Evolutionary conservation across 2,888 invertebrate species (phyloP).

Genomic region (Ecdyonurus torrentis): DNA sequence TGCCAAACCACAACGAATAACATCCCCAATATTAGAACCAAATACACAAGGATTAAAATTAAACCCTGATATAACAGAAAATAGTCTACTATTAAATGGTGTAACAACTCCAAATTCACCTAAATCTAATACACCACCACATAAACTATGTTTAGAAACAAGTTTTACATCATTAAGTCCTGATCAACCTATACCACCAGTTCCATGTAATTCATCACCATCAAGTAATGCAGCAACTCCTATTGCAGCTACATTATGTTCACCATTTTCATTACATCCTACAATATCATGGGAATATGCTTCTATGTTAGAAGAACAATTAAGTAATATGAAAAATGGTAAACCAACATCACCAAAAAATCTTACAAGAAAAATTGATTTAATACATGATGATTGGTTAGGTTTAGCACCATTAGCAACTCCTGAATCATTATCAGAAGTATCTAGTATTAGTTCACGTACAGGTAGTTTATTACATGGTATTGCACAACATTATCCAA

Average conservation of each 20-base stretch:
- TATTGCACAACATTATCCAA: constrained; percentile 9
- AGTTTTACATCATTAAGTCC: constrained; percentile 47
- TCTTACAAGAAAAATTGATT: constrained; percentile 26
- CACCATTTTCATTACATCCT: constrained; percentile 14
- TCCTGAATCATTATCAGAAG: constrained; percentile 64
- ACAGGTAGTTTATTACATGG: constrained; percentile 30
- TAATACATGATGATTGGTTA: constrained; percentile 45
- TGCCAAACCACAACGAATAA: constrained; percentile 49
- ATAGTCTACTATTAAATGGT: constrained; percentile 2
- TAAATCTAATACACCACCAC: constrained; percentile 26
- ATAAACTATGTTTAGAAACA: constrained; percentile 50
- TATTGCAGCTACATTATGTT: constrained; percentile 9
- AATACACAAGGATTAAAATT: neutral
- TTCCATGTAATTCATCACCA: constrained; percentile 13
- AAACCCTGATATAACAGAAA: constrained; percentile 3
- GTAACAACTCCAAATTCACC: constrained; percentile 7
- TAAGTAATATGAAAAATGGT: neutral
- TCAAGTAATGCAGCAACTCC: constrained; percentile 6
- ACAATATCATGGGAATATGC: constrained; percentile 30
- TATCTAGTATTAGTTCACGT: constrained; percentile 58
- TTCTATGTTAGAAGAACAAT: constrained; percentile 22
- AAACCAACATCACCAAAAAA: neutral
- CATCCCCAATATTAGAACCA: constrained; percentile 19
- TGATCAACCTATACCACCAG: constrained; percentile 15
- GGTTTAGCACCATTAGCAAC: constrained; percentile 63